These are phyloP conservation scores for Calidris pugnax DNA, from an alignment of 2,113 vertebrate genomes.

Conservation along the genomic window DNA sequence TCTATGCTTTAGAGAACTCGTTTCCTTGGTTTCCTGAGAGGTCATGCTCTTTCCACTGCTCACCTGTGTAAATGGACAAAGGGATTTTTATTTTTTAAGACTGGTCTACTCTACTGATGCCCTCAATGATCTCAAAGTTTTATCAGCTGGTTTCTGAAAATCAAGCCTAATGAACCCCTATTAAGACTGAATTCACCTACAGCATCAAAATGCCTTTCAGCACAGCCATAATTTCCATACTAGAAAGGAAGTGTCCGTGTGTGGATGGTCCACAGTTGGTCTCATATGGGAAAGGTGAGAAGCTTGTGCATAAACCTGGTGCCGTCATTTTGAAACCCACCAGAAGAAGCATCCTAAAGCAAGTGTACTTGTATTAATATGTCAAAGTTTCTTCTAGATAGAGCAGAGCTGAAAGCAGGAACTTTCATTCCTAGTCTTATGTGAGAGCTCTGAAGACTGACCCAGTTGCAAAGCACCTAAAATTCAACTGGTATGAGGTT, in stretches of 20 bases:
- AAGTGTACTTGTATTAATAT: background rate
- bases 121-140: background rate
- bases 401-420: background rate
- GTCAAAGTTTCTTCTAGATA: background rate
- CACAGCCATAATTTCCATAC: background rate
- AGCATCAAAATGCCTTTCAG: background rate
- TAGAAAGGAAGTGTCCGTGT: background rate
- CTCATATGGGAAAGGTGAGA: background rate
- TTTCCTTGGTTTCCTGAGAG: background rate
- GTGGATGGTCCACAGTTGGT: background rate
- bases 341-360: background rate
- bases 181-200: background rate
- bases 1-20: background rate
- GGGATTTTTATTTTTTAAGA: background rate
- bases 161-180: background rate
- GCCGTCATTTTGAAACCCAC: background rate
- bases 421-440: background rate
- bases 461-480: background rate
- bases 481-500: background rate
- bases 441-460: background rate
- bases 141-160: background rate
- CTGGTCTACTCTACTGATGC: background rate
- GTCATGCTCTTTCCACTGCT: background rate
- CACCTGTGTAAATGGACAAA: background rate
- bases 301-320: background rate